Base-by-base conservation (phyloP, 2,888 invertebrate genomes). In the Xanthorhoe designata region DNA sequence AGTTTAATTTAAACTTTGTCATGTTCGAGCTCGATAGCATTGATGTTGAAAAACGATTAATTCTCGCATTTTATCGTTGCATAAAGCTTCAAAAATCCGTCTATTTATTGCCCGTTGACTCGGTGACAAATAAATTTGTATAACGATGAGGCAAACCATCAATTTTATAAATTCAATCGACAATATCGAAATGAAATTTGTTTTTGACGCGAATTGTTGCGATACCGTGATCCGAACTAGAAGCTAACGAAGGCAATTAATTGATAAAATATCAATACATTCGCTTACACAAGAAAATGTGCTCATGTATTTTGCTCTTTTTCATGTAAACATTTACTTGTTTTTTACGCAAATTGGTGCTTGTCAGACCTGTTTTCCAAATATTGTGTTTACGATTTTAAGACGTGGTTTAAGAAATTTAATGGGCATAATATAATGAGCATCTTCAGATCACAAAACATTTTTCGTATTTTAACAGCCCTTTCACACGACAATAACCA, bases 131-230 rank as follows among this genome's bases (percentile, higher is more conserved):
- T 78, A 78, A 76, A 77, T 70, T 71, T 69, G 76, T 75, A 73
- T 77, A 79, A 78, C 76, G 75, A 71, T 70, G 74, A 75, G 73
- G 75, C 74, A 73, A 75, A 75, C 76, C 76, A 78, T 79, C 80
- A 77, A 81, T 78, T 77, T 64, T 68, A 76, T 76, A 74, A 77
- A 82, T 79, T 80, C 75, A 77, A 82, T 73, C 64, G 64, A 66
- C 64, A 65, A 66, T 64, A 73, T 70, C 57, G 68, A 67, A 61
- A 64, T 54, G 54, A 64, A 50, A 66, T 69, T 67, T 59, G 64
- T 70, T 69, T 69, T 64, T 10, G 35, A 57, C 32, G 50, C 9
- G 24, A 24, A 56, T 24, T 63, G 62, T 50, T 10, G 9, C 38
- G 13, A 42, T 42, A 5, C 45, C 35, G 54, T 15, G 54, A 54